These are phyloP conservation scores for Dicrostonyx torquatus DNA, from an alignment of 2,797 vertebrate species.

Conservation along the genomic window DNA sequence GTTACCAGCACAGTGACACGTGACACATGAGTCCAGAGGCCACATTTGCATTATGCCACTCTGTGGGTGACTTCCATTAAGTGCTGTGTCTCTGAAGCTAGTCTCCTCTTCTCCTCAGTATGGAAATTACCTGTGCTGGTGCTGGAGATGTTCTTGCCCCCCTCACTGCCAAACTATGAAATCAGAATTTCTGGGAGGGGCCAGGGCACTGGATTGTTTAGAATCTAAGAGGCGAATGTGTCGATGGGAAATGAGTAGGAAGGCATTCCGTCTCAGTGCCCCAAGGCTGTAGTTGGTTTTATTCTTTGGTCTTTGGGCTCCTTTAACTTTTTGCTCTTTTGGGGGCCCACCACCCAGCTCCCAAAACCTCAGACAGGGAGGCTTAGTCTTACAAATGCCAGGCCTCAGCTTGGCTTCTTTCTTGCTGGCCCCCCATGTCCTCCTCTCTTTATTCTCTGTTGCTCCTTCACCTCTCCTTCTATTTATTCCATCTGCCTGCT, in stretches of 20 bases:
- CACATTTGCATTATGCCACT: not conserved
- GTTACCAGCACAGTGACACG: not conserved
- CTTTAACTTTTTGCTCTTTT: too few species aligned
- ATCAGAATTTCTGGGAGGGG: not conserved
- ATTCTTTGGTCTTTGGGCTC: too few species aligned
- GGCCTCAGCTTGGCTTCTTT: too few species aligned
- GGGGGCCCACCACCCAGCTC: too few species aligned
- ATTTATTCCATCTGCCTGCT: too few species aligned
- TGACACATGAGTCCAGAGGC: not conserved
- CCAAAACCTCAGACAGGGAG: too few species aligned
- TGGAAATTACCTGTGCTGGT: not conserved
- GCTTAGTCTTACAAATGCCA: too few species aligned
- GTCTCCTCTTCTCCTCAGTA: not conserved
- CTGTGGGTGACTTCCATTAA: not conserved
- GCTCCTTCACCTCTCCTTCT: too few species aligned
- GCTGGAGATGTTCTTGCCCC: not conserved
- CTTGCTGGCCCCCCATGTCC: too few species aligned
- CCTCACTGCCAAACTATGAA: not conserved
- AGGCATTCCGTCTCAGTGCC: not conserved
- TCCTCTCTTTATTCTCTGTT: too few species aligned
- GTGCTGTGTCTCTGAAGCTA: not conserved
- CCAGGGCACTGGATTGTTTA: not conserved
- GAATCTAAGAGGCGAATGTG: not conserved
- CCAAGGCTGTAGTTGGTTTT: not conserved
- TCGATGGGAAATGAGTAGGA: accelerated